phyloP scores from a whole-genome alignment of 92 coral and sea anemone species.

The Epizoanthus rinbou region DNA sequence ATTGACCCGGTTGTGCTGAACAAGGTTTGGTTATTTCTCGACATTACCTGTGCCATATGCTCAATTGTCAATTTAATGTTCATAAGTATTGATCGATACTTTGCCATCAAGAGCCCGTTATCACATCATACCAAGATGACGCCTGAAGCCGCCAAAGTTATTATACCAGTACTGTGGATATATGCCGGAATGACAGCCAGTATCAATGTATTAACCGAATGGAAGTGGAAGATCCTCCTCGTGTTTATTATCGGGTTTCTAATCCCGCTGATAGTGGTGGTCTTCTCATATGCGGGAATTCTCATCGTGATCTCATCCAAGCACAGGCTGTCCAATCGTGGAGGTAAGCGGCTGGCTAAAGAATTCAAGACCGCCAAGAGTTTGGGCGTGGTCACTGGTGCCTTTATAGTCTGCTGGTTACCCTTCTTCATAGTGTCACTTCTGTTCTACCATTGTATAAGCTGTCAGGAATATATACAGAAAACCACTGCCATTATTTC shows the following conservation, averaged over 20 bases:
- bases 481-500: slow-evolving; percentile 70
- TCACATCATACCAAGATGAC: slow-evolving; percentile 96
- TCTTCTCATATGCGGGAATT: slow-evolving; percentile 83
- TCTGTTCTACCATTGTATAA: slow-evolving; percentile 53
- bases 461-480: slow-evolving; percentile 43
- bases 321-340: slow-evolving; percentile 79
- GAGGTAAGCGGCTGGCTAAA: slow-evolving; percentile 78
- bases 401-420: slow-evolving; percentile 91
- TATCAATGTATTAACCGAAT: slow-evolving; percentile 38
- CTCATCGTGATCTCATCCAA: slow-evolving; percentile 77
- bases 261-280: slow-evolving; percentile 80
- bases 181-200: slow-evolving; percentile 79
- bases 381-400: slow-evolving; percentile 94
- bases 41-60: slow-evolving; percentile 84
- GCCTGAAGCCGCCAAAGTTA: slow-evolving; percentile 74
- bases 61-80: slow-evolving; percentile 93
- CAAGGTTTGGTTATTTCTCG: slow-evolving; percentile 75
- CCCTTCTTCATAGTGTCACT: slow-evolving; percentile 89
- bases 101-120: slow-evolving; percentile 89
- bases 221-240: slow-evolving; percentile 69
- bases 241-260: slow-evolving; percentile 78
- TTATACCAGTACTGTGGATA: slow-evolving; percentile 78
- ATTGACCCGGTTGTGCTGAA: slow-evolving; percentile 46
- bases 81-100: slow-evolving; percentile 92
- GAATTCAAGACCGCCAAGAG: slow-evolving; percentile 98